Evolutionary conservation across 2,888 invertebrate species (phyloP).

Genomic region (Polietes domitor): DNA sequence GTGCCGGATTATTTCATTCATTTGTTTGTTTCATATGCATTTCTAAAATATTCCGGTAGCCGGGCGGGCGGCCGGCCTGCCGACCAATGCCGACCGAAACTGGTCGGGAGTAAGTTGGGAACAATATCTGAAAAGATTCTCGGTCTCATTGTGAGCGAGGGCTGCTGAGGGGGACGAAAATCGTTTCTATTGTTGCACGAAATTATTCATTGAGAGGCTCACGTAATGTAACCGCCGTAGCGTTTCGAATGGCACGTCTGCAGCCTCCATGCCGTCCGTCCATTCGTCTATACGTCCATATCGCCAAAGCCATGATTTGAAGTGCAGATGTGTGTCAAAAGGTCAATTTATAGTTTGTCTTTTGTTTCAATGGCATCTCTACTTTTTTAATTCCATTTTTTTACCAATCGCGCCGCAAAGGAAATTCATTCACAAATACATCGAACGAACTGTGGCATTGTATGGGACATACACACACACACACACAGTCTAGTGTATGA

Average conservation of each 20-base stretch:
- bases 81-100: not conserved
- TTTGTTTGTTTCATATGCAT: slow-evolving; percentile 52
- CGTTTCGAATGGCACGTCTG: slow-evolving; percentile 62
- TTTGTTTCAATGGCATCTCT: slow-evolving; percentile 6
- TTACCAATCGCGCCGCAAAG: slow-evolving; percentile 12
- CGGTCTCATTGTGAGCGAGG: not conserved
- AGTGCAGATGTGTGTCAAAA: slow-evolving; percentile 67
- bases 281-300: not conserved
- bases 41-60: slow-evolving; percentile 61
- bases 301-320: slow-evolving; percentile 4
- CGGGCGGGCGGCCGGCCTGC: not conserved
- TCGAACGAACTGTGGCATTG: not conserved
- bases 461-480: not conserved
- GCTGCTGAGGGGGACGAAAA: slow-evolving; percentile 19
- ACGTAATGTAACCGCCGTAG: slow-evolving; percentile 65
- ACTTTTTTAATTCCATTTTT: slow-evolving; percentile 32
- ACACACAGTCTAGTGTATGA: slow-evolving; percentile 24
- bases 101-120: no score
- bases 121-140: slow-evolving; percentile 31
- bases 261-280: not conserved
- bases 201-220: slow-evolving; percentile 61
- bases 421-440: not conserved
- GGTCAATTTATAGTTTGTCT: slow-evolving; percentile 66
- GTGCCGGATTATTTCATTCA: slow-evolving; percentile 34
- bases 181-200: slow-evolving; percentile 53